Conservation (phyloP, 1,140 invertebrate species). For the Ostrea edulis region DNA sequence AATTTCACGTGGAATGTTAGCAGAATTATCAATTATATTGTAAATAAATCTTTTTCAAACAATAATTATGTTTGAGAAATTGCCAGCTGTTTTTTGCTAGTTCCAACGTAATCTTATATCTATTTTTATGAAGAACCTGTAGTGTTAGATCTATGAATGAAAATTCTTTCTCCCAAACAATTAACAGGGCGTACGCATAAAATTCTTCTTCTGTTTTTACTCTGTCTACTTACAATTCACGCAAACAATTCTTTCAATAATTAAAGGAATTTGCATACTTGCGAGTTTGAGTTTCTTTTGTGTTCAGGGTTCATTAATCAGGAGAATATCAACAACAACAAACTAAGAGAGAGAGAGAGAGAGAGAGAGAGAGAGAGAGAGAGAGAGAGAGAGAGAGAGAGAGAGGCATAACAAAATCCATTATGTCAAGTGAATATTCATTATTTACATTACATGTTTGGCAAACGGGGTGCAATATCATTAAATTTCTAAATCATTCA, state of each 20-base stretch:
- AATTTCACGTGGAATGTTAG: conserved; percentile 4
- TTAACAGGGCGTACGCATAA: conserved; percentile 26
- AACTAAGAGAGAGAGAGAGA: not conserved
- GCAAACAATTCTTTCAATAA: conserved; percentile 1
- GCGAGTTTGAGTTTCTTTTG: not conserved
- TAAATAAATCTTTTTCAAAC: conserved; percentile 38
- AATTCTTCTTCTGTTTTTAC: conserved; percentile 17
- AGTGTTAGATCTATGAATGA: conserved; percentile 32
- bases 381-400: not conserved
- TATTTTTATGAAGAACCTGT: conserved; percentile 26
- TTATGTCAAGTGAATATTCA: not conserved
- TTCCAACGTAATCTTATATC: not conserved
- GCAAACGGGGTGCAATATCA: too few species aligned
- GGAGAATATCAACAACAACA: not conserved
- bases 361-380: not conserved
- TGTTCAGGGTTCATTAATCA: conserved; percentile 7
- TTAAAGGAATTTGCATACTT: conserved; percentile 3
- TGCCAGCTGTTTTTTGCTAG: not conserved
- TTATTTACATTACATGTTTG: not conserved
- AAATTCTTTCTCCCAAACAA: conserved; percentile 30
- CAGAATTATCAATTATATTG: conserved; percentile 34
- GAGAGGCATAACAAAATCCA: not conserved
- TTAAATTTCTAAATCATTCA: too few species aligned
- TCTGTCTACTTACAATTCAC: conserved; percentile 15
- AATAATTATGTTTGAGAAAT: conserved; percentile 27